Percentiles rank a stretch among this genome's conserved stretches.
phyloP scores from a whole-genome alignment of 2,113 vertebrate species.

The Corvus moneduloides region DNA sequence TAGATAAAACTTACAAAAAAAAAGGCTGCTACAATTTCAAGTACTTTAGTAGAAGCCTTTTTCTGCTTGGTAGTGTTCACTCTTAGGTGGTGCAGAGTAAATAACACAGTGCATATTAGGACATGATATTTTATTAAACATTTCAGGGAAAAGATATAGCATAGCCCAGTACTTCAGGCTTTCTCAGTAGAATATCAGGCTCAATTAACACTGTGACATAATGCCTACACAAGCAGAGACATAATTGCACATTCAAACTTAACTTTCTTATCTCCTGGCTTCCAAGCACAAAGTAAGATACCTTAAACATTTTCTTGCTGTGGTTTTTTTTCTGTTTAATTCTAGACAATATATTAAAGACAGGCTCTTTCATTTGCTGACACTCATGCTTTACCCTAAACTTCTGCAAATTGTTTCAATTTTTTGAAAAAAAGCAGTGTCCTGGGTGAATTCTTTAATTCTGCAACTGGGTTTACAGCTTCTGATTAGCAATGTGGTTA shows the following conservation, averaged over 20 bases:
- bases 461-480: neutral
- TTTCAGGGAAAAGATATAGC: neutral
- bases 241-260: neutral
- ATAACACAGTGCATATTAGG: neutral
- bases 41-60: neutral
- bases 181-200: neutral
- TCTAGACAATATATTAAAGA: neutral
- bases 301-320: neutral
- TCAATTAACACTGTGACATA: neutral
- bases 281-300: neutral
- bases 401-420: neutral
- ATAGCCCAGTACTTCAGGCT: neutral
- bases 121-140: neutral
- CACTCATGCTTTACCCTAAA: neutral
- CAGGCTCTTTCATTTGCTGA: neutral
- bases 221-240: neutral
- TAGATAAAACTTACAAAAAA: neutral
- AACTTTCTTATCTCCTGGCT: neutral
- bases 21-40: neutral
- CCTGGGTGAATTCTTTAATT: neutral
- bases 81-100: neutral
- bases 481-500: neutral
- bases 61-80: neutral
- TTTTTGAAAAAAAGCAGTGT: neutral
- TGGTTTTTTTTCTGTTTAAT: neutral